Base-by-base conservation (phyloP, 2,888 invertebrate species). In the Tetramorium bicarinatum region DNA sequence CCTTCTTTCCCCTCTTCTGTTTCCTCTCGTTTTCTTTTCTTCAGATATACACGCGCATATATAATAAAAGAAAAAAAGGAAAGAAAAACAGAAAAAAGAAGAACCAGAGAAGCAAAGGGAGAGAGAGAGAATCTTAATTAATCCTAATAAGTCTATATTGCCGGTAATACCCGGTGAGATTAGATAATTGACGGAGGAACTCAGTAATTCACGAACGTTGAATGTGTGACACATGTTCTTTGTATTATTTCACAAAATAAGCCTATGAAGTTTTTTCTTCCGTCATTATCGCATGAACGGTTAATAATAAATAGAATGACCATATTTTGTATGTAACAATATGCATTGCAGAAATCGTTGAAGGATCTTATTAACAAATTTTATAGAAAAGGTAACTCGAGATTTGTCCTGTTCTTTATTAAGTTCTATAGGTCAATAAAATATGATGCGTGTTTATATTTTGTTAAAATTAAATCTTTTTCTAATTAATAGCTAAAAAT, bases 131-230 rank as follows among this genome's bases (percentile, higher is more conserved):
- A 64, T 64, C 21, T 49, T 76, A 76, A 76, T 76, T 76, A 76
- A 76, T 64, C 75, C 25, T 76, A 76, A 76, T 49, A 76, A 76
- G 66, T 49, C 38, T 34, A 76, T 64, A 75, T 75, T 76, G 64
- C 18, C 34, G 38, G 47, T 76, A 76, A 76, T 76, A 76, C 21
- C 34, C 18, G 15, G 82, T 74, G 79, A 91, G 91, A 94, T 94
- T 94, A 92, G 91, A 94, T 94, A 94, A 94, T 94, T 91, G 93
- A 66, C 83, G 86, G 85, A 87, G 87, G 84, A 85, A 89, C 85
- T 89, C 75, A 18, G 66, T 84, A 82, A 84, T 47, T 77, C 25
- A 82, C 59, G 82, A 83, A 85, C 82, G 83, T 85, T 76, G 83
- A 81, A 75, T 87, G 87, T 25, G 25, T 44, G 25, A 83, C 83